Evolutionary conservation across 2,888 invertebrate genomes (phyloP), one percentile per base, ranked within the genome.

Genomic region (Gibbula magus): DNA sequence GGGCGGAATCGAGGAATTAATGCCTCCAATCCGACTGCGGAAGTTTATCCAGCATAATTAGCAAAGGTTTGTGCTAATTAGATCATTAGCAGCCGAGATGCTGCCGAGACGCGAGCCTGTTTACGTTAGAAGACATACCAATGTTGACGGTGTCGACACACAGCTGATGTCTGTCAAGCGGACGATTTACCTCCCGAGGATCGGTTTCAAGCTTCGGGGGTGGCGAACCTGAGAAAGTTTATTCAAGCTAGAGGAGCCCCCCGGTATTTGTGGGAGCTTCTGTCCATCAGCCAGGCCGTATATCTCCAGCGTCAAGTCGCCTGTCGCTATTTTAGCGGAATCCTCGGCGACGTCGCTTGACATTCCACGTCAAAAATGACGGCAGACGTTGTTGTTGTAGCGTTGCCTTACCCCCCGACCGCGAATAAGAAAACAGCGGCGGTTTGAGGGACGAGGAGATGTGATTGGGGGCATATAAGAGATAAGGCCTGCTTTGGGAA

Each of bases 351-450:
- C 70, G 39, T 20, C 39, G 20, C 18, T 45, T 35, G 70, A 70
- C 70, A 70, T 70, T 70, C 70, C 70, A 35, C 70, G 70, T 70
- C 70, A 70, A 70, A 70, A 70, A n/a, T 70, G 70, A 70, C 70
- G 70, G 70, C 70, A 35, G 32, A 35, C 32, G 39, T 70, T 70
- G 70, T 70, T 70, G 70, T 70, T 70, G 39, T 35, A 70, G 39
- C 20, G 4, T 16, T 39, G 18, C n/a, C 70, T 70, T 35, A 35
- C 39, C 25, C 18, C 70, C 39, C 39, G 35, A 20, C 70, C 70
- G 8, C 18, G 70, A 70, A 25, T 29, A 70, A 20, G 70, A 35
- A 70, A 70, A 70, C 35, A 70, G 39, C n/a, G 70, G 20, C 29
- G 70, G 70, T 20, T n/a, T 70, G 20, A n/a, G 70, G 39, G 20